Conservation (phyloP, 2,888 invertebrate genomes). For the Drosophila koepferae region DNA sequence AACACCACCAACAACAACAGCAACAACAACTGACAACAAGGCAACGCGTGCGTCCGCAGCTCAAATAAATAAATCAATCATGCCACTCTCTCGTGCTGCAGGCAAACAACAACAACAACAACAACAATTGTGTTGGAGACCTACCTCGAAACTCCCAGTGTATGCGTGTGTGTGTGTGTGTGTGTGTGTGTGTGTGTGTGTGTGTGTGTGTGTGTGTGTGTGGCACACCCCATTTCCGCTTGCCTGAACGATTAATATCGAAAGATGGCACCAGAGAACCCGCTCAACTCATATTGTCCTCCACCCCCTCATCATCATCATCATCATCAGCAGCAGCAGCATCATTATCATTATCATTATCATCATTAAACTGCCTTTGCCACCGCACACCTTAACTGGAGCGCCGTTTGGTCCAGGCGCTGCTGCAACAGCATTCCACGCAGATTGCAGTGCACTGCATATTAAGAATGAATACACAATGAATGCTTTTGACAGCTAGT, state of each 20-base stretch:
- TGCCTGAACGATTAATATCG: slow-evolving; percentile 73
- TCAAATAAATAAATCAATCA: slow-evolving; percentile 82
- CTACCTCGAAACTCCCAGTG: slow-evolving; percentile 11
- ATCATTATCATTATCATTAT: slow-evolving; percentile 63
- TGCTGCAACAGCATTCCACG: slow-evolving; percentile 15
- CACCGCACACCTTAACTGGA: slow-evolving; percentile 40
- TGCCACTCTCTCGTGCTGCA: slow-evolving; percentile 52
- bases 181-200: slow-evolving; percentile 18
- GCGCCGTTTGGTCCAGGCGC: slow-evolving; percentile 7
- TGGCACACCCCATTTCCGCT: slow-evolving; percentile 78
- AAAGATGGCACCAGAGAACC: slow-evolving; percentile 44
- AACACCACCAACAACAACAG: slow-evolving; percentile 24
- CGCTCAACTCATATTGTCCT: not conserved
- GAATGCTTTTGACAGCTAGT: slow-evolving; percentile 11
- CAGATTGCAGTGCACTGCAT: slow-evolving; percentile 10
- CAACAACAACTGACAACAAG: slow-evolving; percentile 27
- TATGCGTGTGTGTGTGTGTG: slow-evolving; percentile 17
- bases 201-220: slow-evolving; percentile 29
- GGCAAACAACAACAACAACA: slow-evolving; percentile 28
- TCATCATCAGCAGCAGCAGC: slow-evolving; percentile 26
- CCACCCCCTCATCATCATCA: not conserved
- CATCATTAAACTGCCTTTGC: slow-evolving; percentile 70
- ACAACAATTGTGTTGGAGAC: slow-evolving; percentile 30
- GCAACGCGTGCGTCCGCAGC: slow-evolving; percentile 63
- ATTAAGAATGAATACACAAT: slow-evolving; percentile 11